phyloP scores from a whole-genome alignment of 2,888 invertebrate genomes.

The Caenorhabditis sp. region DNA sequence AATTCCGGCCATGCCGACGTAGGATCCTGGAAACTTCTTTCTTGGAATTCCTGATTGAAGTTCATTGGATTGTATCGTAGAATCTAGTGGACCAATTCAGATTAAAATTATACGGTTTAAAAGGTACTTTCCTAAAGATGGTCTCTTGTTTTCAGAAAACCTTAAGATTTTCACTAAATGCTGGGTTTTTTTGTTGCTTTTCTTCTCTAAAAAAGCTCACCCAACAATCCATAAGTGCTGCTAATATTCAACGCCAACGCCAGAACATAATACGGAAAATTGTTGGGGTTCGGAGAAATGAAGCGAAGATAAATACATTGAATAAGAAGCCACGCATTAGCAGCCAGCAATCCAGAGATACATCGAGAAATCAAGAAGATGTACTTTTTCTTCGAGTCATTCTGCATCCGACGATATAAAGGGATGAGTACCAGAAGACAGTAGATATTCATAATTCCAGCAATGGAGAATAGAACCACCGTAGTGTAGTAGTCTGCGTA shows the following conservation, averaged over 20 bases:
- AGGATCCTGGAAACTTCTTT: constrained; percentile 13
- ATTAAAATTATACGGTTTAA: no score
- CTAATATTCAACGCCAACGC: constrained; percentile 24
- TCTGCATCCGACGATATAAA: constrained; percentile 25
- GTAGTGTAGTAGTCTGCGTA: constrained; percentile 29
- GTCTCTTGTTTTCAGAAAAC: no score
- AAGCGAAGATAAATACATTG: constrained; percentile 42
- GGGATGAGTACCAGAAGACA: constrained; percentile 7
- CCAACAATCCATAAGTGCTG: constrained; percentile 31
- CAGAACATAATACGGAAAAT: constrained; percentile 27
- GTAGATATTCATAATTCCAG: constrained; percentile 28
- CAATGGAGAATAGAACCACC: constrained; percentile 7
- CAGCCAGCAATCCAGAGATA: background rate
- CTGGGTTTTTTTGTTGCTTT: no score
- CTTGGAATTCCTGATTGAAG: no score
- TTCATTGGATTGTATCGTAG: no score
- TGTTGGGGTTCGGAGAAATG: background rate
- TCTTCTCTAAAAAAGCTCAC: background rate
- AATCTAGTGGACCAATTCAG: no score
- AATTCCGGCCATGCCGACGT: constrained; percentile 29
- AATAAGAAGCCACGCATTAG: constrained; percentile 18
- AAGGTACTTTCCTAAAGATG: no score
- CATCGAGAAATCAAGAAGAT: constrained; percentile 29
- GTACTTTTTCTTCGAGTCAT: constrained; percentile 42
- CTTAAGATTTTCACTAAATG: no score